phyloP scores from a whole-genome alignment of 2,113 vertebrate species.

The Ranitomeya variabilis region DNA sequence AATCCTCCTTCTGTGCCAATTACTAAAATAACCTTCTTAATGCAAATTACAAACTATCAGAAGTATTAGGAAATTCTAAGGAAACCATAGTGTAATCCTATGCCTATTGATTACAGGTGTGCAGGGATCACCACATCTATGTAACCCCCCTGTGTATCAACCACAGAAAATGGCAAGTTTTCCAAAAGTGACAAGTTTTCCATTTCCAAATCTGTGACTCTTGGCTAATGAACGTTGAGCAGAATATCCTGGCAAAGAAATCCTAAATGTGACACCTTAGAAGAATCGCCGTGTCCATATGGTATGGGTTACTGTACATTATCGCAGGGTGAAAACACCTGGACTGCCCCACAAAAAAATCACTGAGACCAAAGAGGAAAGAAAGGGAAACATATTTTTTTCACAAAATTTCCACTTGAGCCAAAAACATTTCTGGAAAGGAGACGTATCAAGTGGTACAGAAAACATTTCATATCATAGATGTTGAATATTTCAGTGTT shows the following conservation, averaged over 20 bases:
- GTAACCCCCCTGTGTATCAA: neutral
- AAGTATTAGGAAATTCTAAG: neutral
- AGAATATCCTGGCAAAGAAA: neutral
- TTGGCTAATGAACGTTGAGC: neutral
- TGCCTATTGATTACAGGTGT: neutral
- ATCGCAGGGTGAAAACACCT: constrained; percentile 27
- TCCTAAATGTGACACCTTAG: neutral
- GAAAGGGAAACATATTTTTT: neutral
- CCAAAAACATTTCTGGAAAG: constrained; percentile 26
- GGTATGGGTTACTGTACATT: neutral
- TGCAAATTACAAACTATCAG: neutral
- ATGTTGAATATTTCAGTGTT: neutral
- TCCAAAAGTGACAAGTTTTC: neutral
- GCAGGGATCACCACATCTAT: neutral
- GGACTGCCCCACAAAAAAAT: neutral
- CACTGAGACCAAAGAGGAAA: constrained; percentile 1
- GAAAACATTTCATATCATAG: neutral
- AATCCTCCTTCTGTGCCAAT: neutral
- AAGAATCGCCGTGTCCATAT: neutral
- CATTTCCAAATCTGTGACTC: neutral
- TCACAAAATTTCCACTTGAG: neutral
- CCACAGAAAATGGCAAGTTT: neutral
- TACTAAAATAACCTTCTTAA: neutral
- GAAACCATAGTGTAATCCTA: neutral
- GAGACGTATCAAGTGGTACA: neutral